These are phyloP conservation scores for Glomeris maerens DNA, from an alignment of 1,140 invertebrate species.

Conservation along the genomic window DNA sequence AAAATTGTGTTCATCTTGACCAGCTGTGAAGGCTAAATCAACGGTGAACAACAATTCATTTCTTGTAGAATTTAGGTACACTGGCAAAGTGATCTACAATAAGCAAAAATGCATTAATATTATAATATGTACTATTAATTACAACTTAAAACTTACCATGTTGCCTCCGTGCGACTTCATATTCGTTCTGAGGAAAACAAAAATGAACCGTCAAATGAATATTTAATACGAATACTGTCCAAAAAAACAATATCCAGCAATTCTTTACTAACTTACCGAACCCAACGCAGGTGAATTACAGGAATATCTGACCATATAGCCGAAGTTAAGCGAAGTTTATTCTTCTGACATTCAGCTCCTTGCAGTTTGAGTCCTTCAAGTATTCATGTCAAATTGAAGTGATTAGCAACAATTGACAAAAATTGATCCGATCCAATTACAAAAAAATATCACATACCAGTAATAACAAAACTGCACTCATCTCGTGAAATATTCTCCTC, in stretches of 20 bases:
- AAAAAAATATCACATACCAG: constrained; percentile 31
- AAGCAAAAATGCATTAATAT: not conserved
- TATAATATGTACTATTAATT: constrained; percentile 1
- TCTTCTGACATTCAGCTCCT: constrained; percentile 81
- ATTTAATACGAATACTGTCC: not conserved
- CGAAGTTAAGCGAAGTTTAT: constrained; percentile 76
- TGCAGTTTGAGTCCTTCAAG: constrained; percentile 71
- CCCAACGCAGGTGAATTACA: constrained; percentile 73
- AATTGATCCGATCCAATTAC: no score
- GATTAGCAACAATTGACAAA: no score
- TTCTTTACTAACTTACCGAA: constrained; percentile 34
- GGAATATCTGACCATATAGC: constrained; percentile 89
- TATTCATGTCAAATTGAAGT: not conserved
- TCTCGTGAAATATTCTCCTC: constrained; percentile 36
- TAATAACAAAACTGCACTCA: constrained; percentile 67
- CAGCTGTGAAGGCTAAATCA: constrained; percentile 73
- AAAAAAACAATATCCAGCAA: not conserved
- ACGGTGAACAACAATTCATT: constrained; percentile 89
- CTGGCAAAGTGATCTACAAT: constrained; percentile 65
- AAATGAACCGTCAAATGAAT: constrained; percentile 2
- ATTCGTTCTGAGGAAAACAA: constrained; percentile 13
- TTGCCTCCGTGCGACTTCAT: not conserved
- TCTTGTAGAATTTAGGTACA: constrained; percentile 92
- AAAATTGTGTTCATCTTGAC: constrained; percentile 78
- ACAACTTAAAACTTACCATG: constrained; percentile 15